Evolutionary conservation across 2,797 vertebrate species (phyloP).

Genomic region (Yasuhikotakia modesta): DNA sequence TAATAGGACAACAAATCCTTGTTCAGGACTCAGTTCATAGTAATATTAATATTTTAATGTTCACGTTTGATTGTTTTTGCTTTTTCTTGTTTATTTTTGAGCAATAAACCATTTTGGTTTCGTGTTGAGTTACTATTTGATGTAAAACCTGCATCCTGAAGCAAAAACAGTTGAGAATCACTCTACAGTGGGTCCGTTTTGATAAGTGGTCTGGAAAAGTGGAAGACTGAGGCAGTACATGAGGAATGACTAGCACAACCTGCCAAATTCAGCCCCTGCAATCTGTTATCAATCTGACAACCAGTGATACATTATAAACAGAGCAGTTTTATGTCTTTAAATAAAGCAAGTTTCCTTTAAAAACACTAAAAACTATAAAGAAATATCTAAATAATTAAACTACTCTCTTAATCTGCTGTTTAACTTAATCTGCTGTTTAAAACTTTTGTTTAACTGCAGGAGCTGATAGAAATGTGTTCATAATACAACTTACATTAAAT

Average conservation of each 20-base stretch:
- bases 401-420: not conserved
- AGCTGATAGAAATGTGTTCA: not conserved
- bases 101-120: not conserved
- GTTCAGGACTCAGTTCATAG: not conserved
- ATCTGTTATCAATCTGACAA: slow-evolving; percentile 28
- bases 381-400: slow-evolving; percentile 17
- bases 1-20: too few relatives aligned
- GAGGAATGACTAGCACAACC: slow-evolving; percentile 4
- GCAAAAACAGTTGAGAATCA: slow-evolving; percentile 9
- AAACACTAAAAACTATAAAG: slow-evolving; percentile 14
- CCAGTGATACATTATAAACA: slow-evolving; percentile 5
- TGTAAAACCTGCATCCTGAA: slow-evolving; percentile 11
- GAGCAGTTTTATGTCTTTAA: slow-evolving; percentile 24
- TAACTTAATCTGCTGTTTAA: not conserved
- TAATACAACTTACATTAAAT: not conserved
- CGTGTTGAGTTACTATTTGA: not conserved
- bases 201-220: slow-evolving; percentile 27
- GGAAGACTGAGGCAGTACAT: slow-evolving; percentile 14
- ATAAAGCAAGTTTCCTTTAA: slow-evolving; percentile 29
- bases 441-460: not conserved
- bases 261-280: slow-evolving; percentile 28
- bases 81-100: not conserved
- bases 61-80: too few relatives aligned
- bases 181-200: not conserved
- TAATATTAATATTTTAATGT: not conserved